These are phyloP conservation scores for Stomorhina lunata DNA, from an alignment of 2,888 invertebrate species.

Conservation along the genomic window DNA sequence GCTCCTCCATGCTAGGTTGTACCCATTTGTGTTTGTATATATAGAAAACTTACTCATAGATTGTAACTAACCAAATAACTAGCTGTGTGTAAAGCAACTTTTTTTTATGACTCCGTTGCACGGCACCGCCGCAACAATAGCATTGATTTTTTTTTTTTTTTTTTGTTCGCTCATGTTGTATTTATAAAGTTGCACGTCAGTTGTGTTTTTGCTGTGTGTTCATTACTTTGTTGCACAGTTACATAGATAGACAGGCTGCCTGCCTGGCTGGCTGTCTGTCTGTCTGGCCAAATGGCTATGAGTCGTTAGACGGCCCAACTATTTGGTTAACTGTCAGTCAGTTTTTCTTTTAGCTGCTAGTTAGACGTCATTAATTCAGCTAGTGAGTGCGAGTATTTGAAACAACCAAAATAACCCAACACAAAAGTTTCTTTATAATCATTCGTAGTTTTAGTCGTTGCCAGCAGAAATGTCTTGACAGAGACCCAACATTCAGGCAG, in stretches of 20 bases:
- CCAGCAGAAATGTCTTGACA: slow-evolving; percentile 33
- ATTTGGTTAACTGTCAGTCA: slow-evolving; percentile 33
- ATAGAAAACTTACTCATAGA: neutral
- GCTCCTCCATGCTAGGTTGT: slow-evolving; percentile 23
- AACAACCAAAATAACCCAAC: slow-evolving; percentile 36
- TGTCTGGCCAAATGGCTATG: slow-evolving; percentile 10
- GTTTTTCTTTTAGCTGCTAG: slow-evolving; percentile 23
- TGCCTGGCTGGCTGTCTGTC: slow-evolving; percentile 20
- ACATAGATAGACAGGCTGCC: slow-evolving; percentile 27
- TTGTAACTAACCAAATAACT: slow-evolving; percentile 13
- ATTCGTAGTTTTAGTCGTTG: neutral
- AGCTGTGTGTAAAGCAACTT: slow-evolving; percentile 49
- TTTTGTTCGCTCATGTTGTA: neutral
- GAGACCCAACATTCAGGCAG: neutral
- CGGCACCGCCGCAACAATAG: slow-evolving; percentile 54
- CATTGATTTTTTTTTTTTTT: slow-evolving; percentile 44
- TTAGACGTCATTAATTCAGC: slow-evolving; percentile 43
- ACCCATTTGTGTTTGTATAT: slow-evolving; percentile 19
- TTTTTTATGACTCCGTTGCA: slow-evolving; percentile 57
- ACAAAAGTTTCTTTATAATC: neutral
- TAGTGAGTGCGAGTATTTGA: slow-evolving; percentile 13
- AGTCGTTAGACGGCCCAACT: neutral
- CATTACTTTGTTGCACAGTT: slow-evolving; percentile 51
- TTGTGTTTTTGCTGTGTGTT: slow-evolving; percentile 27
- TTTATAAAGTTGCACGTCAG: slow-evolving; percentile 46